Evolutionary conservation across 2,797 vertebrate species (phyloP).

Genomic region (Sus cebifrons): DNA sequence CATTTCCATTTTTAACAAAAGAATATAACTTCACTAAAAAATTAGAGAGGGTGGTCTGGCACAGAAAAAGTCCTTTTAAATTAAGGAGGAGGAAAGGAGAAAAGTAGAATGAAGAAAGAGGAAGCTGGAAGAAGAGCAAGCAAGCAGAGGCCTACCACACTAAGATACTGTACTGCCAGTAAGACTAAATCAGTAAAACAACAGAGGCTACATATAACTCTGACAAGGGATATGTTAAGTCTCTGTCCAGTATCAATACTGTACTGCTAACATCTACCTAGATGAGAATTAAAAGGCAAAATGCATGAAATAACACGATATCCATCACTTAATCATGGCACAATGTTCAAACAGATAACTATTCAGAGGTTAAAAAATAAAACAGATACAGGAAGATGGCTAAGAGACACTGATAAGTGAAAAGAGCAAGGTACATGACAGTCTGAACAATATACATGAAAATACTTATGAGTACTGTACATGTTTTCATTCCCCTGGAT

Average conservation of each 20-base stretch:
- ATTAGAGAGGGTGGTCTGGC: conserved; percentile 18
- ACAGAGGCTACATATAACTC: conserved; percentile 10
- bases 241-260: not conserved
- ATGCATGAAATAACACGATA: conserved; percentile 29
- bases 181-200: not conserved
- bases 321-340: conserved; percentile 22
- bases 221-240: not conserved
- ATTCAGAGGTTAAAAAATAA: conserved; percentile 51
- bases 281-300: conserved; percentile 65
- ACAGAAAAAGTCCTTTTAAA: conserved; percentile 52
- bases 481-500: conserved; percentile 17
- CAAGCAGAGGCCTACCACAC: conserved; percentile 43
- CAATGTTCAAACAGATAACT: conserved; percentile 58
- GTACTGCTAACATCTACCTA: conserved; percentile 29
- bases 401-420: conserved; percentile 32
- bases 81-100: not conserved
- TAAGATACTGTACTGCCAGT: not conserved
- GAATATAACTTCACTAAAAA: conserved; percentile 46
- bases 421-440: conserved; percentile 14
- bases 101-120: not conserved
- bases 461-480: not conserved
- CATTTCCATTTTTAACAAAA: conserved; percentile 60
- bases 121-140: conserved; percentile 4
- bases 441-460: not conserved
- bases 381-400: conserved; percentile 34